Evolutionary conservation across 2,113 vertebrate genomes (phyloP).

Genomic region (Echinops telfairi): DNA sequence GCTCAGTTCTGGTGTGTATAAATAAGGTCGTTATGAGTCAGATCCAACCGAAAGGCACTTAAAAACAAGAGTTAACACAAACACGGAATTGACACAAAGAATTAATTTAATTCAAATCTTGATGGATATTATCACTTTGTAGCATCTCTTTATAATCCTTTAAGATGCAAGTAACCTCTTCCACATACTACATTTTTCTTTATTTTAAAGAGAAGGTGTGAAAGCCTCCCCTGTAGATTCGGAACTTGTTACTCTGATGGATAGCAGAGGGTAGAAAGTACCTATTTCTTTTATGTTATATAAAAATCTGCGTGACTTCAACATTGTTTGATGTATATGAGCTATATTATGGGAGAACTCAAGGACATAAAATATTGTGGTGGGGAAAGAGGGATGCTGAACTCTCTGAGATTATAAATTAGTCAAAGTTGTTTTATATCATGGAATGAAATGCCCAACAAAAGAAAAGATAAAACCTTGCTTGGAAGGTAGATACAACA

Average conservation of each 20-base stretch:
- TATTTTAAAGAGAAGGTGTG: background rate
- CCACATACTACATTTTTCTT: background rate
- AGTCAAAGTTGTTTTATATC: conserved; percentile 4
- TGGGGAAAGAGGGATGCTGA: background rate
- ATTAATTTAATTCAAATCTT: background rate
- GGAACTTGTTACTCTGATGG: background rate
- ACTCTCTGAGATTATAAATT: background rate
- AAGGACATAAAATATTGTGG: conserved; percentile 7
- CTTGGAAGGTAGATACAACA: background rate
- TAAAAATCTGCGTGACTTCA: background rate
- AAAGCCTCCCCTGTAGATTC: background rate
- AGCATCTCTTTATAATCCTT: background rate
- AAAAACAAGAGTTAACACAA: background rate
- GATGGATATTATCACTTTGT: background rate
- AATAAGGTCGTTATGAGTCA: too few species aligned
- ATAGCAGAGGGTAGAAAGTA: background rate
- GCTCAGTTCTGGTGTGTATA: too few species aligned
- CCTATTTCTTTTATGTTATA: background rate
- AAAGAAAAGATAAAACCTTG: background rate
- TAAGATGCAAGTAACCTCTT: background rate
- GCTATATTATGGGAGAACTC: background rate
- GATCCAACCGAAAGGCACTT: too few species aligned
- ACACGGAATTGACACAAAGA: background rate
- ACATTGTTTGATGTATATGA: background rate
- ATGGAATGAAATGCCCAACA: background rate